Percentiles rank a stretch among this genome's conserved stretches.
Conservation (phyloP, 2,113 vertebrate genomes). For the Sceloporus undulatus region DNA sequence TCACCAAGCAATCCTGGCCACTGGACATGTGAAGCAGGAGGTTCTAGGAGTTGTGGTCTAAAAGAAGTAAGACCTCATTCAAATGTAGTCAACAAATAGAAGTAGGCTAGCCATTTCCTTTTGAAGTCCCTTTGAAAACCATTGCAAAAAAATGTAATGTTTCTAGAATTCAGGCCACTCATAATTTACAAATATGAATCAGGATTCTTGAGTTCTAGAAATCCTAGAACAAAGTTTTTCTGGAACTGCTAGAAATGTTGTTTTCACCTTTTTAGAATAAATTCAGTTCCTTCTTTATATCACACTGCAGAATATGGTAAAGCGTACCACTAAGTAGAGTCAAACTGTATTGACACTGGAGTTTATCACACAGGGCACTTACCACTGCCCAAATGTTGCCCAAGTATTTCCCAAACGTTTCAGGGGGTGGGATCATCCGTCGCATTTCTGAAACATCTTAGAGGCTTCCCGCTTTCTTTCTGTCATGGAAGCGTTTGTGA, state of each 20-base stretch:
- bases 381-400: no score
- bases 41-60: no score
- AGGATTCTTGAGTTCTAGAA: not conserved
- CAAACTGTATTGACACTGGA: not conserved
- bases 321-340: no score
- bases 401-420: no score
- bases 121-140: not conserved
- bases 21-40: no score
- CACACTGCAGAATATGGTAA: not conserved
- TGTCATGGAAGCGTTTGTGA: no score
- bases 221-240: not conserved
- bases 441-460: no score
- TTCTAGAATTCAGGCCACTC: constrained; percentile 4
- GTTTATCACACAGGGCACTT: no score
- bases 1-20: no score
- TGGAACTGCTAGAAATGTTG: not conserved
- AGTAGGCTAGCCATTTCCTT: not conserved
- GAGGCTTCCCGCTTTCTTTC: no score
- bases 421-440: no score
- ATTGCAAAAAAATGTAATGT: not conserved
- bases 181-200: constrained; percentile 18
- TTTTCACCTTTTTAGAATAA: not conserved
- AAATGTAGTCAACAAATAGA: not conserved
- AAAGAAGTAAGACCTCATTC: not conserved
- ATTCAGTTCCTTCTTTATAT: not conserved